Percentiles rank a stretch among this genome's conserved stretches.
These are phyloP conservation scores for Fragum whitleyi DNA, from an alignment of 2,888 invertebrate species.

Conservation along the genomic window DNA sequence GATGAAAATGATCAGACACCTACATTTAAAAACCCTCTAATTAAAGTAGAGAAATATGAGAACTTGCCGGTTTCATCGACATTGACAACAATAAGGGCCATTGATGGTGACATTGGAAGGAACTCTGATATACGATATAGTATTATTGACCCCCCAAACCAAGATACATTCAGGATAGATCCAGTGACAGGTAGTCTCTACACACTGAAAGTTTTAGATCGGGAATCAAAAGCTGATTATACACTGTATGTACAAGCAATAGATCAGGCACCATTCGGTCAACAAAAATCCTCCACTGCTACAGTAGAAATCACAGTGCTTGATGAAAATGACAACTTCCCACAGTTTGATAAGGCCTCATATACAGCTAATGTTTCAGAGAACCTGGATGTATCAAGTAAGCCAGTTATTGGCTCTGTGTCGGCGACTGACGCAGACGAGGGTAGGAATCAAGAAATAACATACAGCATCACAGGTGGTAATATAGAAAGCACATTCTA, in stretches of 20 bases:
- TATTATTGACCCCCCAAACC: conserved; percentile 88
- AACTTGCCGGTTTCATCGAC: conserved; percentile 95
- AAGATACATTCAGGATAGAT: conserved; percentile 94
- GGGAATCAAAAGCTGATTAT: conserved; percentile 95
- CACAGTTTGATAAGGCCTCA: conserved; percentile 93
- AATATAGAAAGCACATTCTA: conserved; percentile 97
- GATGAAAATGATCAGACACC: conserved; percentile 98
- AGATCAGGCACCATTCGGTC: conserved; percentile 89
- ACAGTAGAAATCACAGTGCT: conserved; percentile 96
- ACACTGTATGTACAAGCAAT: conserved; percentile 93
- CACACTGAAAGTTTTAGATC: conserved; percentile 92
- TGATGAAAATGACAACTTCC: conserved; percentile 98
- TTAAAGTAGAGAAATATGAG: conserved; percentile 95
- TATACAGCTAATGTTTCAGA: conserved; percentile 94
- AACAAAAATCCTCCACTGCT: conserved; percentile 92
- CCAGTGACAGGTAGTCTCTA: conserved; percentile 92
- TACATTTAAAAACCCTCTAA: conserved; percentile 95
- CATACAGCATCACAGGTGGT: conserved; percentile 97
- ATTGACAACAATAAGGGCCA: conserved; percentile 95
- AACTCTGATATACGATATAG: conserved; percentile 92
- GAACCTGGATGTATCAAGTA: conserved; percentile 93
- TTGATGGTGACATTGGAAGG: conserved; percentile 95
- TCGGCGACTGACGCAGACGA: conserved; percentile 96
- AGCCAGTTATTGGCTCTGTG: conserved; percentile 93
- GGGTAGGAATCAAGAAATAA: conserved; percentile 95